Conservation (phyloP, 2,113 vertebrate genomes). For the Eurypyga helias region DNA sequence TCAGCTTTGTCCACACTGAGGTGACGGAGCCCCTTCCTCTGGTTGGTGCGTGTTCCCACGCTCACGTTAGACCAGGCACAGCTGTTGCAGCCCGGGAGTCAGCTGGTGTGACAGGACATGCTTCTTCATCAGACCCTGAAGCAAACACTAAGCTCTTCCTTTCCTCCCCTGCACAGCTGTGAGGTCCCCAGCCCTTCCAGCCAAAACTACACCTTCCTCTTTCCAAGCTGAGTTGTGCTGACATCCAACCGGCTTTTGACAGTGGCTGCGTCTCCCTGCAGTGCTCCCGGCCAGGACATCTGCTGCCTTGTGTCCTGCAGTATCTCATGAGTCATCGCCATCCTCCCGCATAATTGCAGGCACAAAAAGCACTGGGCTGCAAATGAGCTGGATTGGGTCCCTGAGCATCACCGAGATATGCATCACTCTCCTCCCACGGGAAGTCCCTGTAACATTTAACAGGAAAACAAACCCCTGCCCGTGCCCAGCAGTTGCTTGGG, state of each 20-base stretch:
- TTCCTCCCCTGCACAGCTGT: neutral
- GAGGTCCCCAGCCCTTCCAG: neutral
- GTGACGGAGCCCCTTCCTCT: neutral
- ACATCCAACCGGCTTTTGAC: neutral
- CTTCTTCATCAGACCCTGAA: neutral
- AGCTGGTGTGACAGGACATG: neutral
- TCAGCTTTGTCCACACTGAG: neutral
- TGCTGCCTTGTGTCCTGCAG: neutral
- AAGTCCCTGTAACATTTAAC: neutral
- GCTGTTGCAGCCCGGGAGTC: neutral
- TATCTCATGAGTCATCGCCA: neutral
- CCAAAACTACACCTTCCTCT: neutral
- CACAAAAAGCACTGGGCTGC: neutral
- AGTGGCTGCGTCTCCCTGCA: neutral
- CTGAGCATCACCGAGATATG: neutral
- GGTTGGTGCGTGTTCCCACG: fast-evolving
- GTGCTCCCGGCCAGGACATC: neutral
- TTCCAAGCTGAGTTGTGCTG: neutral
- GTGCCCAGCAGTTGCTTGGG: neutral
- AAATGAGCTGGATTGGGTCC: neutral
- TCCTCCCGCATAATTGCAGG: neutral
- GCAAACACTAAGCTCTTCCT: neutral
- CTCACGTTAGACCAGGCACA: neutral
- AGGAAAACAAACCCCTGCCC: neutral
- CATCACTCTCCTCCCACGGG: neutral